A percentile compares a stretch with the other conserved stretches of the same genome.
These are phyloP conservation scores for Chaetodon auriga DNA, from an alignment of 2,113 vertebrate genomes.

Conservation along the genomic window DNA sequence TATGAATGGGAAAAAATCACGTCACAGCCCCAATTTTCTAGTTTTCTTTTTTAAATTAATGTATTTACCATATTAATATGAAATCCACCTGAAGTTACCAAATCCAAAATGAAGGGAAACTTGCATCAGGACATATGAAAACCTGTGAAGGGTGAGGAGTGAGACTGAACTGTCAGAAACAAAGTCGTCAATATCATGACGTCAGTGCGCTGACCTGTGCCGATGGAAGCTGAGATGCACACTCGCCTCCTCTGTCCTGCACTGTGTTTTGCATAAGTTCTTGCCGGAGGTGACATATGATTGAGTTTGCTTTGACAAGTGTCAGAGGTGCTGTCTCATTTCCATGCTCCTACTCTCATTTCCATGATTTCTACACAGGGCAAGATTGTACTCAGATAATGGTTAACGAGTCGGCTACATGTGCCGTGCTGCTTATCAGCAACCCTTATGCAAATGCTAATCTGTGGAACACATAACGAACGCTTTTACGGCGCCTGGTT, in stretches of 20 bases:
- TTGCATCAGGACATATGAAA: background rate
- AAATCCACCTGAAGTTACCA: background rate
- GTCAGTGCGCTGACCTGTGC: background rate
- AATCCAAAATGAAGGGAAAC: background rate
- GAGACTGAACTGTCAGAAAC: background rate
- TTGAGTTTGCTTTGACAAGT: slow-evolving; percentile 54
- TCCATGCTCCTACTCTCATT: slow-evolving; percentile 36
- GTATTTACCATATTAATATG: background rate
- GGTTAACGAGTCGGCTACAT: slow-evolving; percentile 54
- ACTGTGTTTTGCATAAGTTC: slow-evolving; percentile 29
- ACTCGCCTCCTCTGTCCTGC: background rate
- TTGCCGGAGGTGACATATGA: slow-evolving; percentile 15
- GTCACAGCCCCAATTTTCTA: background rate
- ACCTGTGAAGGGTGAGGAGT: background rate
- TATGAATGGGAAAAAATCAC: background rate
- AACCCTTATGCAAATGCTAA: slow-evolving; percentile 54
- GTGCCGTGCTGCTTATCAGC: slow-evolving; percentile 25
- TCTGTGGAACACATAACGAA: slow-evolving; percentile 1
- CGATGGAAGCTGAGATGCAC: background rate
- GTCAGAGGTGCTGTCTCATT: slow-evolving; percentile 39
- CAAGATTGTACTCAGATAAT: slow-evolving; percentile 48
- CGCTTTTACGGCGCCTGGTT: slow-evolving; percentile 38
- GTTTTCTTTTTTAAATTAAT: background rate
- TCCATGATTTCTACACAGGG: slow-evolving; percentile 46
- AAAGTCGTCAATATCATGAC: background rate